A percentile compares a stretch with the other conserved stretches of the same genome.
Conservation (phyloP, 2,113 vertebrate species). For the Prionailurus viverrinus region DNA sequence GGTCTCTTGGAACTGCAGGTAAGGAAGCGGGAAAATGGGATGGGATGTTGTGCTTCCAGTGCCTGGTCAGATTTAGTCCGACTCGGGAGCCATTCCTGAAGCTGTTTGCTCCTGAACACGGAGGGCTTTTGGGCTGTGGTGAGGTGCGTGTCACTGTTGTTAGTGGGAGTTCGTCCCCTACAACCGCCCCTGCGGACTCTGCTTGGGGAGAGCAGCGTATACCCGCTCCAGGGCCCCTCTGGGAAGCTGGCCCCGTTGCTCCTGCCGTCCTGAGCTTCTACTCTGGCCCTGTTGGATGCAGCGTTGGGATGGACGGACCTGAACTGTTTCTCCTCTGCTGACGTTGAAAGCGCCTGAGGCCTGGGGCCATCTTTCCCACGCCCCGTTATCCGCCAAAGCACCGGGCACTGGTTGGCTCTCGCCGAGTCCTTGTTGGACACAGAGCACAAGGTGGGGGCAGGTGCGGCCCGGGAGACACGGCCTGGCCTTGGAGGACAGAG, state of each 20-base stretch:
- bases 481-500: background rate
- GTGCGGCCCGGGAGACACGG: background rate
- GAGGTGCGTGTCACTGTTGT: background rate
- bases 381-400: rapidly evolving
- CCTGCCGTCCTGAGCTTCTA: rapidly evolving
- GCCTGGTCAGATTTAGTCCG: rapidly evolving
- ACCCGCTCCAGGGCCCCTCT: rapidly evolving
- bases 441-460: background rate
- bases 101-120: rapidly evolving
- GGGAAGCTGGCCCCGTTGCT: background rate
- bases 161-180: background rate
- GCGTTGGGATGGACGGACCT: background rate
- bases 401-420: rapidly evolving
- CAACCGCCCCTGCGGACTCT: background rate
- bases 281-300: background rate
- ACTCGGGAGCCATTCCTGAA: background rate
- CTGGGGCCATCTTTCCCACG: rapidly evolving
- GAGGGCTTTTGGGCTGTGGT: rapidly evolving
- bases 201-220: rapidly evolving
- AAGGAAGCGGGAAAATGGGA: background rate
- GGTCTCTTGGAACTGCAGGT: rapidly evolving
- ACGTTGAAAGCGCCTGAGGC: rapidly evolving
- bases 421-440: background rate
- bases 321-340: background rate
- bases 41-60: background rate